Conservation (phyloP, 2,797 vertebrate species). For the Enteromius paludinosus region DNA sequence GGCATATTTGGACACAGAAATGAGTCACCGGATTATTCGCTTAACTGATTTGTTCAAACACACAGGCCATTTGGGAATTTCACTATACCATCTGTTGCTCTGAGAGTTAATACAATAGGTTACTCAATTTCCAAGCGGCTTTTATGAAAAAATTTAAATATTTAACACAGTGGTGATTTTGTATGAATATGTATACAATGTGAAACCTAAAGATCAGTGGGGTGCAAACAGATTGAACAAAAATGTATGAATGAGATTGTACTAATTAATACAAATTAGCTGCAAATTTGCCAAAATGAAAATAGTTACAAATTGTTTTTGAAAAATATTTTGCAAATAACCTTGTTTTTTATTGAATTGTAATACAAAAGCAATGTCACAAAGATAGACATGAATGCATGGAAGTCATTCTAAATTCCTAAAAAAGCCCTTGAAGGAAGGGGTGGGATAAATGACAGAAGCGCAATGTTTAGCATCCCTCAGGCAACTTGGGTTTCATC, state of each 20-base stretch:
- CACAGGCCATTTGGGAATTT: not conserved
- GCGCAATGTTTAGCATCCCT: not conserved
- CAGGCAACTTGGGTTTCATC: conserved; percentile 38
- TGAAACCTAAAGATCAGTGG: not conserved
- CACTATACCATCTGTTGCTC: not conserved
- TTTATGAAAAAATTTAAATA: not conserved
- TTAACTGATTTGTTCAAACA: not conserved
- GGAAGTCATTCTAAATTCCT: not conserved
- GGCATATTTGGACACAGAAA: not conserved
- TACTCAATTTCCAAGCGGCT: not conserved
- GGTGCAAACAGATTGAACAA: not conserved
- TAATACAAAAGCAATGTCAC: not conserved
- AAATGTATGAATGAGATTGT: not conserved
- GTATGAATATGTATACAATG: not conserved
- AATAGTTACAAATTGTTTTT: not conserved
- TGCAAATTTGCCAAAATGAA: not conserved
- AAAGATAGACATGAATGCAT: not conserved
- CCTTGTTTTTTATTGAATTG: not conserved
- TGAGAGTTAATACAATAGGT: not conserved
- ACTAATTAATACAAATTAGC: not conserved
- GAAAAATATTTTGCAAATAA: not conserved
- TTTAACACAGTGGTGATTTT: not conserved
- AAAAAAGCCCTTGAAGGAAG: not conserved
- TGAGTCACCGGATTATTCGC: not conserved
- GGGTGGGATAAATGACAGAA: not conserved